phyloP scores from a whole-genome alignment of 1,140 invertebrate species.

The Orchesella cincta region DNA sequence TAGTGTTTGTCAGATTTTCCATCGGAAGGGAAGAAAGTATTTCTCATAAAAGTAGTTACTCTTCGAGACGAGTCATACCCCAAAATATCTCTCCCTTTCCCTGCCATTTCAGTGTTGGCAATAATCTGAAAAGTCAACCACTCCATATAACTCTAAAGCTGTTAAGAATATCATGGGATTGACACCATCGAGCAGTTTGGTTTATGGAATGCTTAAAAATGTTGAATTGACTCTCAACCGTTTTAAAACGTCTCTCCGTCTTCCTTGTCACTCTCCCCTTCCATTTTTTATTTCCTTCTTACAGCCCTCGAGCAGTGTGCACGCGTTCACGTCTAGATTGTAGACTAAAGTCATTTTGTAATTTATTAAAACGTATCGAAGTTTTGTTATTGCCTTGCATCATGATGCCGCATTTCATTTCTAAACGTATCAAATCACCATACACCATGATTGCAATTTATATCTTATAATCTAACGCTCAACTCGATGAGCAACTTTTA shows the following conservation, averaged over 20 bases:
- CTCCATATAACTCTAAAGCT: neutral
- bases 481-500: too few species aligned
- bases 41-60: conserved; percentile 6
- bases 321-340: too few species aligned
- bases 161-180: conserved; percentile 14
- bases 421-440: neutral
- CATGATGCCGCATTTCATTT: neutral
- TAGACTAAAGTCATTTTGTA: neutral
- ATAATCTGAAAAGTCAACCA: conserved; percentile 23
- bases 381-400: conserved; percentile 15
- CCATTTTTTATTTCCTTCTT: neutral
- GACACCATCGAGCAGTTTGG: conserved; percentile 9
- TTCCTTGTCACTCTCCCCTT: conserved; percentile 5
- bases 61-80: neutral
- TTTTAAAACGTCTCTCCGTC: conserved; percentile 15
- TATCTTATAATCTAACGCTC: too few species aligned
- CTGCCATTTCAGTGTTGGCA: conserved; percentile 5
- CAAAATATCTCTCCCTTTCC: neutral
- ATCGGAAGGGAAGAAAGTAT: neutral
- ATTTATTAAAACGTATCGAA: neutral
- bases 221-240: conserved; percentile 8
- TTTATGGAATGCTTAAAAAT: conserved; percentile 15
- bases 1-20: neutral
- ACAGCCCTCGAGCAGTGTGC: too few species aligned
- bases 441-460: conserved; percentile 13